Evolutionary conservation across 2,888 invertebrate genomes (phyloP).

Genomic region (Petrolisthes manimaculis): DNA sequence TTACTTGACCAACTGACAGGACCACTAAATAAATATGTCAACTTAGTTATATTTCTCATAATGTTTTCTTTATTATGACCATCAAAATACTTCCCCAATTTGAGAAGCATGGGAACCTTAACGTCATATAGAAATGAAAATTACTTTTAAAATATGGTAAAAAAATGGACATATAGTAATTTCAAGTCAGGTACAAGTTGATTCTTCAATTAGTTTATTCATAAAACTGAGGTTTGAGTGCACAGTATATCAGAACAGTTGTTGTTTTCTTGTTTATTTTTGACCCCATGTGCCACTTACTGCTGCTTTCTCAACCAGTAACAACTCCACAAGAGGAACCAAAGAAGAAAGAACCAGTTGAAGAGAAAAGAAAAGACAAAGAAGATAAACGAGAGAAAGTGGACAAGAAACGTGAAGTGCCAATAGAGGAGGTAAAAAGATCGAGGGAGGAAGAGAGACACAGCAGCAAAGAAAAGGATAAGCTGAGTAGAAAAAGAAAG

Average conservation of each 20-base stretch:
- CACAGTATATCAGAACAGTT: not conserved
- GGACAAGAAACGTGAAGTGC: not conserved
- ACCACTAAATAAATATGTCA: too few species aligned
- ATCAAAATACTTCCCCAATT: too few species aligned
- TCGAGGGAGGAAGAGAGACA: constrained; percentile 36
- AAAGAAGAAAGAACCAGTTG: constrained; percentile 48
- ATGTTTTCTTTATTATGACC: too few species aligned
- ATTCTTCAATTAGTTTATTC: too few species aligned
- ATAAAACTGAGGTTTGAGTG: not conserved
- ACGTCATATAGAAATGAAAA: too few species aligned
- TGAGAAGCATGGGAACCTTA: too few species aligned
- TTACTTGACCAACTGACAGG: too few species aligned
- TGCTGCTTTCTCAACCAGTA: not conserved
- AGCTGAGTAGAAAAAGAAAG: constrained; percentile 35
- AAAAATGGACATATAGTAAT: too few species aligned
- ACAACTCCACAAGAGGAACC: constrained; percentile 38
- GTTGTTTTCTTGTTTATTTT: too few species aligned
- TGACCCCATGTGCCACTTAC: not conserved
- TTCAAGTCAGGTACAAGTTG: too few species aligned
- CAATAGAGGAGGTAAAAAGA: constrained; percentile 44
- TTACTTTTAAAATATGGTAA: too few species aligned
- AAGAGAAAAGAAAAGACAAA: constrained; percentile 48
- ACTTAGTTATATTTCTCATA: too few species aligned
- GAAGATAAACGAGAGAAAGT: constrained; percentile 48
- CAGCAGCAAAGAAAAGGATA: constrained; percentile 45